These are phyloP conservation scores for Nudaria mundana DNA, from an alignment of 2,888 invertebrate genomes.

Conservation along the genomic window DNA sequence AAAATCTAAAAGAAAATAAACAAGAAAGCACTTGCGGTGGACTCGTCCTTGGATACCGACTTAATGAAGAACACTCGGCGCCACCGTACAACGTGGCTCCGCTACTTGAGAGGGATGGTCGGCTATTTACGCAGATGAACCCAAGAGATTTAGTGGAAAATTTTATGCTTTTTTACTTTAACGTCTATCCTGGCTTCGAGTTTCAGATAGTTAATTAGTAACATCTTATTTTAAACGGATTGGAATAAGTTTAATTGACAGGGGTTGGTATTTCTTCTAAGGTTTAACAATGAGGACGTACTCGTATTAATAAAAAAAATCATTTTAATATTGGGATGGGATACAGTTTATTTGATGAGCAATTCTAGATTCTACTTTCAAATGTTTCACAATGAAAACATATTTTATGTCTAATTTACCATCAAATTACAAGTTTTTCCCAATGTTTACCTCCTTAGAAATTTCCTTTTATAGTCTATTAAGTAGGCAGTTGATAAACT, in stretches of 20 bases:
- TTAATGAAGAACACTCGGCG: constrained; percentile 58
- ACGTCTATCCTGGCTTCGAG: constrained; percentile 35
- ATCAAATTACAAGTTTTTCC: no score
- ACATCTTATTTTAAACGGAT: no score
- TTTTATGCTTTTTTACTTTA: constrained; percentile 54
- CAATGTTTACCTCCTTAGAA: constrained; percentile 3
- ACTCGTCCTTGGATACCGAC: constrained; percentile 48
- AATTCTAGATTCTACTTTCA: no score
- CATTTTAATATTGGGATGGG: no score
- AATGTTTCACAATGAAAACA: no score
- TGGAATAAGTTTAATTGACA: no score
- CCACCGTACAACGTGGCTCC: constrained; percentile 46
- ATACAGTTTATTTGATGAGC: no score
- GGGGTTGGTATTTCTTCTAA: no score
- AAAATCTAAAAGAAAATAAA: constrained; percentile 21
- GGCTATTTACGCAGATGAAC: constrained; percentile 52
- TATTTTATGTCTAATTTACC: no score
- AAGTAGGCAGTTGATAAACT: constrained; percentile 46
- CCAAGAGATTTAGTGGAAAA: constrained; percentile 45
- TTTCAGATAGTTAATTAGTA: no score
- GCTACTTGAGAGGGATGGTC: constrained; percentile 51
- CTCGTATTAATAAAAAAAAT: no score
- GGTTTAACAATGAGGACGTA: no score
- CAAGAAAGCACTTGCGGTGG: constrained; percentile 30
- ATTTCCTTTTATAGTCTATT: constrained; percentile 28